These are phyloP conservation scores for Mycalesis mineus DNA, from an alignment of 2,888 invertebrate genomes.

Conservation along the genomic window DNA sequence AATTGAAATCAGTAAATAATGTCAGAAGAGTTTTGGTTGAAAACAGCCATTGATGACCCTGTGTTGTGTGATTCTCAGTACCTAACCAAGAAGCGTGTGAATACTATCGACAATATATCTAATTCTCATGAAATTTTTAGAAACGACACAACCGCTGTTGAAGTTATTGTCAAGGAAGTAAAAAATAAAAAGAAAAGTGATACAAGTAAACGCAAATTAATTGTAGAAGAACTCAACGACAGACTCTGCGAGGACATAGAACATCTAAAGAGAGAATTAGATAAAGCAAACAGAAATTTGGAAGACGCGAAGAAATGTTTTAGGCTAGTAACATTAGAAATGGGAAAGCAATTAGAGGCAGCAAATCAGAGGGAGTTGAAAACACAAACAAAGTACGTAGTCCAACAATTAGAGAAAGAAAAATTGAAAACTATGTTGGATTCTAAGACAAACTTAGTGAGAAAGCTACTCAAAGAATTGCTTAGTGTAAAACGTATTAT, in stretches of 20 bases:
- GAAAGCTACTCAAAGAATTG: slow-evolving; percentile 54
- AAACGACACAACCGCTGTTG: slow-evolving; percentile 60
- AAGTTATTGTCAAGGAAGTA: slow-evolving; percentile 60
- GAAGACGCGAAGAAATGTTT: slow-evolving; percentile 42
- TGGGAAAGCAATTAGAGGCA: slow-evolving; percentile 51
- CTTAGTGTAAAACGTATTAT: slow-evolving; percentile 46
- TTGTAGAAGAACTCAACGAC: slow-evolving; percentile 8
- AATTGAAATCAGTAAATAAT: slow-evolving; percentile 20
- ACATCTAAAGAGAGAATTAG: slow-evolving; percentile 43
- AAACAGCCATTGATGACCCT: slow-evolving; percentile 34
- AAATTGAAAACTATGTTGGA: slow-evolving; percentile 52
- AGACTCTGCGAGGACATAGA: slow-evolving; percentile 42
- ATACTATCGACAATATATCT: background rate
- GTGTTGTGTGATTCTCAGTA: slow-evolving; percentile 24
- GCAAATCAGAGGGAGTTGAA: slow-evolving; percentile 49
- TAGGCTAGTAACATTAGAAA: slow-evolving; percentile 45
- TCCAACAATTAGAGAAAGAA: slow-evolving; percentile 57
- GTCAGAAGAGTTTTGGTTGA: slow-evolving; percentile 35
- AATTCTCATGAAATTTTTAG: slow-evolving; percentile 53
- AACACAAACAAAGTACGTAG: slow-evolving; percentile 43
- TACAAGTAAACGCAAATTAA: slow-evolving; percentile 7
- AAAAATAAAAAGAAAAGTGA: slow-evolving; percentile 35
- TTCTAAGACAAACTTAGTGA: slow-evolving; percentile 49
- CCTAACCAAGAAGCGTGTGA: slow-evolving; percentile 32
- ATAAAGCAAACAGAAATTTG: slow-evolving; percentile 39